Conservation (phyloP, 2,888 invertebrate genomes). For the Tipula lateralis region DNA sequence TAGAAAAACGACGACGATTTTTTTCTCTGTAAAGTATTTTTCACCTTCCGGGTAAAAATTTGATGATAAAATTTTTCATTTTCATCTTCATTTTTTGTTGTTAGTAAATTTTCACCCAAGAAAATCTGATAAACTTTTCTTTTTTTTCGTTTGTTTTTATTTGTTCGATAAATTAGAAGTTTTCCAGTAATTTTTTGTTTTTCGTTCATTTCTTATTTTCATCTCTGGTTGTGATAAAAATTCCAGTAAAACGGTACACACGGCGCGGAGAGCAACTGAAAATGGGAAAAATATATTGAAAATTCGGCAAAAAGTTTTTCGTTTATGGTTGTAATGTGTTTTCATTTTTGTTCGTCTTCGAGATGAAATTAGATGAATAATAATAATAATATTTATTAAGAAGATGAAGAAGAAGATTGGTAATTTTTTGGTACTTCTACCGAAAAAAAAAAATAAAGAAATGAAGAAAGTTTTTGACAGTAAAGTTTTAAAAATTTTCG, state of each 20-base stretch:
- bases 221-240: neutral
- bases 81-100: neutral
- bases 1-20: neutral
- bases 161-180: constrained; percentile 24
- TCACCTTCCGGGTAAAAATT: constrained; percentile 24
- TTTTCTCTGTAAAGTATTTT: neutral
- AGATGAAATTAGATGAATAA: constrained; percentile 13
- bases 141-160: neutral
- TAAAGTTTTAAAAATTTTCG: neutral
- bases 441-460: neutral
- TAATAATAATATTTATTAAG: constrained; percentile 19
- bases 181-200: neutral
- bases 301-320: neutral
- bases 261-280: neutral
- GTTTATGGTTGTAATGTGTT: constrained; percentile 9
- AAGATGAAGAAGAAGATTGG: neutral
- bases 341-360: neutral
- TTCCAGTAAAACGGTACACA: neutral
- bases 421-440: neutral
- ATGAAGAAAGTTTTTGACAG: constrained; percentile 16
- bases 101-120: constrained; percentile 19
- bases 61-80: neutral
- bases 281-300: neutral
- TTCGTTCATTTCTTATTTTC: neutral
- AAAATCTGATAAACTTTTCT: neutral